phyloP scores from a whole-genome alignment of 2,888 invertebrate genomes.

The Rhaphigaster nebulosa region DNA sequence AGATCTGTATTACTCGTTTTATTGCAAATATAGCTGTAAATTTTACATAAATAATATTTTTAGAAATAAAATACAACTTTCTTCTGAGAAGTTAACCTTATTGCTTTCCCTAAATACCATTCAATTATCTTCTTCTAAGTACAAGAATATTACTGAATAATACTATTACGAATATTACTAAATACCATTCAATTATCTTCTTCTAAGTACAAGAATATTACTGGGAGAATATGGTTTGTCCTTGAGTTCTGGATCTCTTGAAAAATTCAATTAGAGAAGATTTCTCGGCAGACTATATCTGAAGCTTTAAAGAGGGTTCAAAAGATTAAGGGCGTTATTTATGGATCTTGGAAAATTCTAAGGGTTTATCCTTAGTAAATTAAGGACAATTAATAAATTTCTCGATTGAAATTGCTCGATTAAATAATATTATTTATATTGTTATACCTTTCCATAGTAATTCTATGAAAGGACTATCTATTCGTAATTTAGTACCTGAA shows the following conservation, averaged over 20 bases:
- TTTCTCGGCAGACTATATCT: not conserved
- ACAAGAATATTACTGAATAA: not conserved
- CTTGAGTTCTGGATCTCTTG: not conserved
- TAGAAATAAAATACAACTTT: no score
- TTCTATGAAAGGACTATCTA: no score
- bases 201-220: not conserved
- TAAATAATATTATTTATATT: no score
- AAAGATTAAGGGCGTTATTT: constrained; percentile 10
- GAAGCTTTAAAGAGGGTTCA: constrained; percentile 1
- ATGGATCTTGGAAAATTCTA: not conserved
- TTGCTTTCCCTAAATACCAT: not conserved
- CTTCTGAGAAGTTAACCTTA: no score
- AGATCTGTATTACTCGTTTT: not conserved
- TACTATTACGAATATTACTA: no score
- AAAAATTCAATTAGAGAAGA: constrained; percentile 3
- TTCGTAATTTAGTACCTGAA: no score
- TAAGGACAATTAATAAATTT: not conserved
- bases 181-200: not conserved
- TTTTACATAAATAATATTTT: no score
- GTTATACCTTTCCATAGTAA: no score
- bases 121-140: not conserved
- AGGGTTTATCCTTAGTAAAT: not conserved
- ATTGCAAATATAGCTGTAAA: no score
- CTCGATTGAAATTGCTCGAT: no score
- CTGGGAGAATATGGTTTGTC: not conserved